These are phyloP conservation scores for Patagioenas fasciata DNA, from an alignment of 2,113 vertebrate species.

Conservation along the genomic window DNA sequence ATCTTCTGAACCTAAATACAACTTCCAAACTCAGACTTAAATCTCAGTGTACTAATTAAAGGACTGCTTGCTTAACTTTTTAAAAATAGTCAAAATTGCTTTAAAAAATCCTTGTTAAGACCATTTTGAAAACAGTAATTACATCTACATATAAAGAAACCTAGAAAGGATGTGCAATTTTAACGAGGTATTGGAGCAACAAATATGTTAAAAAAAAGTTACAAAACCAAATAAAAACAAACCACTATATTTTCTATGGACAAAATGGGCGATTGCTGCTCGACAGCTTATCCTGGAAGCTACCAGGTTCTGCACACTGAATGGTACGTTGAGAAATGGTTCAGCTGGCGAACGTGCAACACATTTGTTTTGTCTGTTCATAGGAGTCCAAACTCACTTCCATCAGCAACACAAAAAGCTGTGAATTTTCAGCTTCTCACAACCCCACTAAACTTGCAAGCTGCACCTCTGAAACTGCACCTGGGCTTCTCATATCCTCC, in stretches of 20 bases:
- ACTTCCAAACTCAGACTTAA: not conserved
- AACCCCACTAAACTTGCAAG: not conserved
- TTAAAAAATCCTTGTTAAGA: not conserved
- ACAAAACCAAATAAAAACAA: not conserved
- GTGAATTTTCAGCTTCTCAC: slow-evolving; percentile 41
- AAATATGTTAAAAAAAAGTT: not conserved
- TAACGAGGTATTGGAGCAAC: not conserved
- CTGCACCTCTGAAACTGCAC: slow-evolving; percentile 37
- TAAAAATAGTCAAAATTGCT: not conserved
- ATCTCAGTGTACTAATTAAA: not conserved
- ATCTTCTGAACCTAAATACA: not conserved
- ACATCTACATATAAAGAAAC: not conserved
- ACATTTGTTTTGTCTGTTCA: not conserved
- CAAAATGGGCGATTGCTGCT: not conserved
- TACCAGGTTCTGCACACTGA: not conserved
- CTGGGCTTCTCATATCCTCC: slow-evolving; percentile 61
- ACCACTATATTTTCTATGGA: not conserved
- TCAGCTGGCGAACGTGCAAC: not conserved
- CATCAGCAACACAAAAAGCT: not conserved
- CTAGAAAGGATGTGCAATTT: not conserved
- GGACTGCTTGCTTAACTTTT: not conserved
- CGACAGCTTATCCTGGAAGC: not conserved
- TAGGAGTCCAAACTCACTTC: not conserved
- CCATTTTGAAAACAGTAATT: not conserved
- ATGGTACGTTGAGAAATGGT: not conserved